A percentile compares a stretch with the other conserved stretches of the same genome.
Conservation (phyloP, 2,888 invertebrate species). For the Chymomyza fuscimana region DNA sequence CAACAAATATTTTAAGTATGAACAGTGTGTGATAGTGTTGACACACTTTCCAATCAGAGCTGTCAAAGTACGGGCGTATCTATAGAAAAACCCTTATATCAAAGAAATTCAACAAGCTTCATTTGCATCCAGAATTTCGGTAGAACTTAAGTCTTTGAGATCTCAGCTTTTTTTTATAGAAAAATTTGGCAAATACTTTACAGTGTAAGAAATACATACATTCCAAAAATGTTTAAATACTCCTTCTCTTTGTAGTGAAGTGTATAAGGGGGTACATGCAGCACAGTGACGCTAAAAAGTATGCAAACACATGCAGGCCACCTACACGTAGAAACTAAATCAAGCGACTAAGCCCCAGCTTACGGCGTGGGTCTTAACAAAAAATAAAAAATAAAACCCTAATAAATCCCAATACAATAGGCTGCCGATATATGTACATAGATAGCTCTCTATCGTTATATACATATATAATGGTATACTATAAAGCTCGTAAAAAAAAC, state of each 20-base stretch:
- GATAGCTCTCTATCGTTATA: not conserved
- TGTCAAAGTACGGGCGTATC: no score
- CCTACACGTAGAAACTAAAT: conserved; percentile 9
- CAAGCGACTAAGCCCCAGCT: not conserved
- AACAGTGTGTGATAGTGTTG: no score
- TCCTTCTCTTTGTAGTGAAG: not conserved
- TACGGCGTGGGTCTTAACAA: conserved; percentile 3
- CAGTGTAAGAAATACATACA: no score
- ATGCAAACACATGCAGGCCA: conserved; percentile 38
- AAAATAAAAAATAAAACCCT: conserved; percentile 5
- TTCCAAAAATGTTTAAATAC: no score
- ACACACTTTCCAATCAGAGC: no score
- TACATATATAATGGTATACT: not conserved
- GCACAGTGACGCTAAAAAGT: conserved; percentile 43
- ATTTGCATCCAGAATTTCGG: no score
- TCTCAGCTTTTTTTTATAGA: no score
- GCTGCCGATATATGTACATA: not conserved
- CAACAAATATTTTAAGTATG: no score
- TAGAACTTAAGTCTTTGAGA: no score
- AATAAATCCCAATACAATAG: not conserved
- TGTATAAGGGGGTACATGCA: not conserved
- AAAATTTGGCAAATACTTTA: no score
- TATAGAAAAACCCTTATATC: no score
- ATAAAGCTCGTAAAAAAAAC: not conserved
- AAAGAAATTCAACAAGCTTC: no score